Conservation (phyloP, 2,113 vertebrate genomes). For the Pterocles orientalis region DNA sequence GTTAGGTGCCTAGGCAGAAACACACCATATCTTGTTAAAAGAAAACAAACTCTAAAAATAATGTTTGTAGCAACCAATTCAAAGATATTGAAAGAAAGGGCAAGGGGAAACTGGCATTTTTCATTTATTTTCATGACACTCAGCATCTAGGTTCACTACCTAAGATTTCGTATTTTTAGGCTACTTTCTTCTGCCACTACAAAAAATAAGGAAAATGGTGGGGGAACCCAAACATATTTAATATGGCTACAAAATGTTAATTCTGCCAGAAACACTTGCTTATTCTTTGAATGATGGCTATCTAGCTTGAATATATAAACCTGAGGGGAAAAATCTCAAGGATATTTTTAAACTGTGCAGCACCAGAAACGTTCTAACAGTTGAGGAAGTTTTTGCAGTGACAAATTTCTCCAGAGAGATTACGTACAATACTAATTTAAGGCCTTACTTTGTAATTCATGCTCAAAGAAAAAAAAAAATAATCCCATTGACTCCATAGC, state of each 20-base stretch:
- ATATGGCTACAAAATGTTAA: neutral
- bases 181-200: neutral
- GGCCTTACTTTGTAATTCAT: neutral
- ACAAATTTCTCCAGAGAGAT: conserved; percentile 10
- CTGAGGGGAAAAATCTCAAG: neutral
- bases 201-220: neutral
- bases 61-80: neutral
- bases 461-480: neutral
- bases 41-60: neutral
- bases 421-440: neutral
- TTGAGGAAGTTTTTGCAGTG: neutral
- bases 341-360: neutral
- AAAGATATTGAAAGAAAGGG: neutral
- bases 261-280: neutral
- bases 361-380: neutral
- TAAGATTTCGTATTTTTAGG: neutral
- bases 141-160: neutral
- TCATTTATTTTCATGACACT: neutral
- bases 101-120: neutral
- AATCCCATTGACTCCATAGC: neutral
- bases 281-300: neutral
- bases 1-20: neutral
- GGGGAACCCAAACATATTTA: neutral
- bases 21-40: neutral
- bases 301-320: neutral